Evolutionary conservation across 2,113 vertebrate species (phyloP).

Genomic region (Ploceus nigricollis): DNA sequence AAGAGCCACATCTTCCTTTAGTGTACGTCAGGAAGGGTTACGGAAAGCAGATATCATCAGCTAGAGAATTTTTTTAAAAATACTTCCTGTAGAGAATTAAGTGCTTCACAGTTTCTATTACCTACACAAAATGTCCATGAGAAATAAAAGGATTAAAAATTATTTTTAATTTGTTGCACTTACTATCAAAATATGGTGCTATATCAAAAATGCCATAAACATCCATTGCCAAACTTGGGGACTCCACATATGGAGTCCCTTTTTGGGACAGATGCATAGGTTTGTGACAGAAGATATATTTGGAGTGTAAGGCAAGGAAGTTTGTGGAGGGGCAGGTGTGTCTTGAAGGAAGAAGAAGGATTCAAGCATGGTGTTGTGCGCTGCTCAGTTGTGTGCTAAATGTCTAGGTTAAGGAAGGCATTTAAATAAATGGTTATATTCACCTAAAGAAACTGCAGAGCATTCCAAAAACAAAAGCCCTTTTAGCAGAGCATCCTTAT

Average conservation of each 20-base stretch:
- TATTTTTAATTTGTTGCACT: background rate
- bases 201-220: background rate
- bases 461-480: background rate
- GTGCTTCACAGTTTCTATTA: background rate
- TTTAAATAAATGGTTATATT: background rate
- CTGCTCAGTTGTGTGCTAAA: background rate
- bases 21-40: background rate
- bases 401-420: background rate
- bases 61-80: background rate
- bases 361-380: background rate
- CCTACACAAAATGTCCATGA: background rate
- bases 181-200: background rate
- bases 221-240: background rate
- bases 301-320: background rate
- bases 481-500: background rate
- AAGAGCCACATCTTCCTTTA: background rate
- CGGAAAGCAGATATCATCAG: background rate
- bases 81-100: background rate
- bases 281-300: background rate
- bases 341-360: background rate
- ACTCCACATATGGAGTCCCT: fast-evolving
- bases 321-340: background rate
- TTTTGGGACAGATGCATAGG: background rate
- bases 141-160: background rate
- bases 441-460: background rate